Percentiles rank a stretch among this genome's conserved stretches.
Evolutionary conservation across 2,113 vertebrate genomes (phyloP).

Genomic region (Tragulus kanchil): DNA sequence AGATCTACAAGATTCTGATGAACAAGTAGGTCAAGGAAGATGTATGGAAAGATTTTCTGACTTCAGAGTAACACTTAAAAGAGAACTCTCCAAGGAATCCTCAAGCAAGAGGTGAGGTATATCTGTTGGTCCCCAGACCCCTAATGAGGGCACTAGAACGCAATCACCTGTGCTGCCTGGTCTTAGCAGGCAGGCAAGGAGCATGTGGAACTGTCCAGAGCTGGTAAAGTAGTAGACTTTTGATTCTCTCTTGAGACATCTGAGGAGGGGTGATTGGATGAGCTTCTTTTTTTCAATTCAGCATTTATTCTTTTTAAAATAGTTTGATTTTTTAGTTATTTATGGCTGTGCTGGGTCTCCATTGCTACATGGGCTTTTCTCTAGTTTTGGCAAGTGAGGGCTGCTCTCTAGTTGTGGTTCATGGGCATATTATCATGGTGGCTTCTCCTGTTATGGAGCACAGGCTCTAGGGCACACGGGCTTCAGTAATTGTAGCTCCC

Average conservation of each 20-base stretch:
- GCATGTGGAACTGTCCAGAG: neutral
- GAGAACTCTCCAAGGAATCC: neutral
- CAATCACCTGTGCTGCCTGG: neutral
- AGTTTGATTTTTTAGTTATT: neutral
- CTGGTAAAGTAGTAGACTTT: neutral
- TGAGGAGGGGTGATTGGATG: neutral
- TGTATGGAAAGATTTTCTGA: constrained; percentile 1
- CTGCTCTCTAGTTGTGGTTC: neutral
- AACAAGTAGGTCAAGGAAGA: neutral
- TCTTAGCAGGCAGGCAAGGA: neutral
- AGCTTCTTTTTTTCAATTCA: neutral
- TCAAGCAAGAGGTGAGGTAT: neutral
- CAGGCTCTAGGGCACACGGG: neutral
- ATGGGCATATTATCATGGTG: neutral
- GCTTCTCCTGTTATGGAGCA: neutral
- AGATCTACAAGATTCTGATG: neutral
- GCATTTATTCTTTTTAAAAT: neutral
- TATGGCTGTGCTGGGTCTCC: neutral
- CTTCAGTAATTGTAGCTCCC: neutral
- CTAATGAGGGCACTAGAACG: neutral
- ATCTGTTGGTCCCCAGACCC: neutral
- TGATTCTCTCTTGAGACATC: neutral
- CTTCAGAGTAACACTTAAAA: neutral
- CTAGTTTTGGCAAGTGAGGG: neutral
- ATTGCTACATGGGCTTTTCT: neutral